A percentile compares a stretch with the other conserved stretches of the same genome.
phyloP scores from a whole-genome alignment of 2,888 invertebrate species.

The Euplexia lucipara region DNA sequence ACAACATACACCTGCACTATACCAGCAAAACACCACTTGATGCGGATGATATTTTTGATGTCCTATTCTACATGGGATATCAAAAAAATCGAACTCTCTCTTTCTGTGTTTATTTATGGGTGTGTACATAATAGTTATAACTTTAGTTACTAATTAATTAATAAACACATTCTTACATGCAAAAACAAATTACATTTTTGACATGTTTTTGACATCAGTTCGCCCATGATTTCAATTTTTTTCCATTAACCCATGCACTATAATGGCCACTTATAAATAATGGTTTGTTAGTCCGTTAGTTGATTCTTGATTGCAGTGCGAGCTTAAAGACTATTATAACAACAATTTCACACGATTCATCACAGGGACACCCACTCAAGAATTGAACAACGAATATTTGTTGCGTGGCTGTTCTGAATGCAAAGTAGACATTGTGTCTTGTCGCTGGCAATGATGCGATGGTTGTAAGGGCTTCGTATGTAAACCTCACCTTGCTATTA shows the following conservation, averaged over 20 bases:
- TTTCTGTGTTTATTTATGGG: no score
- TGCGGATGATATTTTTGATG: no score
- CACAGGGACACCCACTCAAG: constrained; percentile 33
- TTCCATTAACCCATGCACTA: constrained; percentile 23
- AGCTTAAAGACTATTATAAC: constrained; percentile 1
- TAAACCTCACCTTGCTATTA: no score
- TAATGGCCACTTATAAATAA: constrained; percentile 35
- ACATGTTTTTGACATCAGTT: constrained; percentile 18
- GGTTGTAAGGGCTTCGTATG: neutral
- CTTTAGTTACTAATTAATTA: no score
- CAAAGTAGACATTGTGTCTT: constrained; percentile 59
- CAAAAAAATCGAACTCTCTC: no score
- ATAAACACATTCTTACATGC: no score
- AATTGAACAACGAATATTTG: constrained; percentile 46
- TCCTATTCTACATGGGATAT: no score
- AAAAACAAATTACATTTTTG: constrained; percentile 1
- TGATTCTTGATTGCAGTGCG: constrained; percentile 15
- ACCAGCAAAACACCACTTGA: no score
- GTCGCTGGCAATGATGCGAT: constrained; percentile 21
- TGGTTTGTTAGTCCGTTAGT: constrained; percentile 26
- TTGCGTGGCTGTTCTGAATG: constrained; percentile 44
- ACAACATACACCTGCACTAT: no score
- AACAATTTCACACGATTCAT: constrained; percentile 39
- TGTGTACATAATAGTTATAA: no score
- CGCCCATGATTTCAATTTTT: neutral